phyloP scores from a whole-genome alignment of 2,797 vertebrate genomes.

The Parotocinclus haroldoi region DNA sequence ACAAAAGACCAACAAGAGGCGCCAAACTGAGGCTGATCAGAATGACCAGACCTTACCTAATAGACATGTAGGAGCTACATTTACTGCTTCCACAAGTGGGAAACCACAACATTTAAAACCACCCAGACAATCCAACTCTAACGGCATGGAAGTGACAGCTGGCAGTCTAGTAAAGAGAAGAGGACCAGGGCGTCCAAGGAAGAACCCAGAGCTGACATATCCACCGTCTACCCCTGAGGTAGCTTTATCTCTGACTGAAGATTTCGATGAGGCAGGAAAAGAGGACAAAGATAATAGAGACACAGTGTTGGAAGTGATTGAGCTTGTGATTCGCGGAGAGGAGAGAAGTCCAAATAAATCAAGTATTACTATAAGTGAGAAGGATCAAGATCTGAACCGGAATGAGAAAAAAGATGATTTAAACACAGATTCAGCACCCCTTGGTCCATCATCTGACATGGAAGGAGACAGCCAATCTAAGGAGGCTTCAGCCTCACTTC shows the following conservation, averaged over 20 bases:
- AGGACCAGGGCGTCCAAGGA: constrained; percentile 87
- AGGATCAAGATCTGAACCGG: background rate
- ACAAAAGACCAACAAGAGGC: constrained; percentile 25
- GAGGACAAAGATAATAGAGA: constrained; percentile 22
- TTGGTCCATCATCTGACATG: constrained; percentile 64
- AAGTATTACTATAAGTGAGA: constrained; percentile 16
- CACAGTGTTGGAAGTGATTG: constrained; percentile 5
- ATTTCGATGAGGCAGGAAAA: constrained; percentile 49
- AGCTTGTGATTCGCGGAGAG: constrained; percentile 30
- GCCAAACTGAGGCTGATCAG: constrained; percentile 4
- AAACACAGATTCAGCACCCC: constrained; percentile 55
- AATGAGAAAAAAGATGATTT: constrained; percentile 41
- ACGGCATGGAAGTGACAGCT: constrained; percentile 73
- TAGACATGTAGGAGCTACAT: background rate
- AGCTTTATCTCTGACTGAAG: constrained; percentile 52
- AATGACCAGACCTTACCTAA: constrained; percentile 2
- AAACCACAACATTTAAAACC: constrained; percentile 81
- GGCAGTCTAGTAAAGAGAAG: constrained; percentile 83
- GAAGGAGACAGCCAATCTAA: constrained; percentile 72
- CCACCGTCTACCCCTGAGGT: constrained; percentile 47
- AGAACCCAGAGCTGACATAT: constrained; percentile 67
- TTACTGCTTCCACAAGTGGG: constrained; percentile 67
- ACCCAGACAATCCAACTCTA: constrained; percentile 78
- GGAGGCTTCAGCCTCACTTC: constrained; percentile 76
- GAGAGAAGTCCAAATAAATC: constrained; percentile 26